Evolutionary conservation across 2,113 vertebrate species (phyloP).

Genomic region (Mus pahari): DNA sequence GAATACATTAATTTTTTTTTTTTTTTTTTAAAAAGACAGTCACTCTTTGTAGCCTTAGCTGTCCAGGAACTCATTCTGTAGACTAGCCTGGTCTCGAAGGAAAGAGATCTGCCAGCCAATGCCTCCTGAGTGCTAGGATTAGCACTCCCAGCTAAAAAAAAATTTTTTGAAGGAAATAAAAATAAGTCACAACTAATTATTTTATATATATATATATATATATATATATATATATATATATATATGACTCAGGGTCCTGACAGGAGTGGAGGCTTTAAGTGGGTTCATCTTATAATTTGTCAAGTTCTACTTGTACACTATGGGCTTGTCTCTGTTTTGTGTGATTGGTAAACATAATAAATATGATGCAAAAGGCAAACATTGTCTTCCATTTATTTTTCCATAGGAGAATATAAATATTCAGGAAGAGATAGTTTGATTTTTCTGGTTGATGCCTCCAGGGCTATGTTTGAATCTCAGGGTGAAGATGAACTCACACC

Average conservation of each 20-base stretch:
- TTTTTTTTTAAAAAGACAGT: neutral
- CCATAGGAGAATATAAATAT: slow-evolving; percentile 86
- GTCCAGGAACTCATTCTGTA: neutral
- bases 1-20: neutral
- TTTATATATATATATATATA: neutral
- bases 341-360: slow-evolving; percentile 37
- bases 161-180: neutral
- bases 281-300: neutral
- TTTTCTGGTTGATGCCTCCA: slow-evolving; percentile 96
- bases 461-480: slow-evolving; percentile 93
- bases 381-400: neutral
- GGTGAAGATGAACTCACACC: slow-evolving; percentile 87
- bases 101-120: neutral
- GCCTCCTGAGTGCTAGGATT: neutral
- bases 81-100: neutral
- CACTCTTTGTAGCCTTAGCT: neutral
- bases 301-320: neutral
- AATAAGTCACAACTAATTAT: neutral
- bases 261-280: slow-evolving; percentile 6
- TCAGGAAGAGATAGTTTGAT: slow-evolving; percentile 95
- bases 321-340: slow-evolving; percentile 36
- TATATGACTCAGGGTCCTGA: neutral
- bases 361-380: neutral
- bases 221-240: neutral
- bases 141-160: neutral